Evolutionary conservation across 2,888 invertebrate genomes (phyloP), one percentile per base, ranked within the genome.

Genomic region (Lumbricus terrestris): DNA sequence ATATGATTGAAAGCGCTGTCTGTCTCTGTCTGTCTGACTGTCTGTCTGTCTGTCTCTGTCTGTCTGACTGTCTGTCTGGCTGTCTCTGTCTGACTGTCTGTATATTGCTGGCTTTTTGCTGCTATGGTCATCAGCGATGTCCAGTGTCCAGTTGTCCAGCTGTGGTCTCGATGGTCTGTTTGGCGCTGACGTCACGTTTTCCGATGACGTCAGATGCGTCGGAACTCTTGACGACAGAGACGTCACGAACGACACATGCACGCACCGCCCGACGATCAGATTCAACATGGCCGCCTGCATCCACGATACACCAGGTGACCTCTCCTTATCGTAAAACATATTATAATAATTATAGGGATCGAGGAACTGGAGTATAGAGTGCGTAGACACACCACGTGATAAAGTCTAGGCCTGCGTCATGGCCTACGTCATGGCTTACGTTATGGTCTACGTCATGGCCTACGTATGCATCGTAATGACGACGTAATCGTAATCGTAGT

Each of bases 101-200:
- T 85, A 2, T 85, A 23, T 34, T 6, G n/a, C n/a, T n/a, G n/a
- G n/a, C 23, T 11, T 16, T 35, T 35, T 35, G 34, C 37, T 5
- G 18, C 37, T 35, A 85, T 85, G 85, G 35, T 35, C 85, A 35
- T 16, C 35, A 85, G 85, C 85, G 5, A 37, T 37, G 37, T 85
- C 85, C 85, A 85, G 85, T 34, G 85, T 85, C 37, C 85, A 85
- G 85, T 35, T 85, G 85, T 37, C 34, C 35, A 85, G 34, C 85
- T 85, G 85, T 29, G 85, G 37, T 85, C 37, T 85, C 23, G 85
- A 23, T 18, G 85, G 37, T 34, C 5, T 85, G 37, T 37, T 85
- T 20, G 85, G 37, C 13, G 37, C 85, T 33, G 85, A 85, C 6
- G 35, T 85, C 15, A 34, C 37, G 16, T 85, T 85, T 85, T 85